Evolutionary conservation across 2,113 vertebrate genomes (phyloP).

Genomic region (Nothobranchius kuhntae): DNA sequence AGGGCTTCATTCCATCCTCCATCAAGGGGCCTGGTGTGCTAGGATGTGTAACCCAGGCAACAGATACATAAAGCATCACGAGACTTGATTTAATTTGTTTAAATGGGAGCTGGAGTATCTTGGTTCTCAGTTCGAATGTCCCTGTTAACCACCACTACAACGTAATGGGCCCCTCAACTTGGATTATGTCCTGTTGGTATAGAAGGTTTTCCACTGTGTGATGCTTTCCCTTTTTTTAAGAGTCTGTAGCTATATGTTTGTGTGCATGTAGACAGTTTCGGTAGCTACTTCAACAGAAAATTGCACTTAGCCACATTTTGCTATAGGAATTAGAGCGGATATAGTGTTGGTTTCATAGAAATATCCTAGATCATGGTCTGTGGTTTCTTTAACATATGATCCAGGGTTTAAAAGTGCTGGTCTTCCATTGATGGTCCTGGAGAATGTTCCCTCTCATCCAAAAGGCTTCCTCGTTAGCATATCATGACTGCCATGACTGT

Average conservation of each 20-base stretch:
- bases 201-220: slow-evolving; percentile 57
- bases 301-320: neutral
- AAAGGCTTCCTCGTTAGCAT: neutral
- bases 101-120: slow-evolving; percentile 80
- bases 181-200: slow-evolving; percentile 69
- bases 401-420: no score
- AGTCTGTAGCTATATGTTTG: neutral
- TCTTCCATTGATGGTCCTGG: neutral
- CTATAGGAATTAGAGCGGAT: neutral
- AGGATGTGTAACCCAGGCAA: slow-evolving; percentile 75
- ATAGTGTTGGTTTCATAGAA: slow-evolving; percentile 9
- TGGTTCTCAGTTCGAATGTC: slow-evolving; percentile 80
- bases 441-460: neutral
- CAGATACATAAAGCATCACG: slow-evolving; percentile 77
- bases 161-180: slow-evolving; percentile 78
- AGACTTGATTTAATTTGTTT: slow-evolving; percentile 82
- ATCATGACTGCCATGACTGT: neutral
- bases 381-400: slow-evolving; percentile 24
- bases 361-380: neutral
- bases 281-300: neutral
- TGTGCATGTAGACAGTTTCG: slow-evolving; percentile 6
- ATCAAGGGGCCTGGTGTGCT: slow-evolving; percentile 75
- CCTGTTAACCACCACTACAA: slow-evolving; percentile 84
- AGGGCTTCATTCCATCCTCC: slow-evolving; percentile 73
- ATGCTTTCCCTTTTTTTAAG: slow-evolving; percentile 27